Percentiles rank a stretch among this genome's conserved stretches.
phyloP scores from a whole-genome alignment of 2,113 vertebrate species.

The Ailuropoda melanoleuca region DNA sequence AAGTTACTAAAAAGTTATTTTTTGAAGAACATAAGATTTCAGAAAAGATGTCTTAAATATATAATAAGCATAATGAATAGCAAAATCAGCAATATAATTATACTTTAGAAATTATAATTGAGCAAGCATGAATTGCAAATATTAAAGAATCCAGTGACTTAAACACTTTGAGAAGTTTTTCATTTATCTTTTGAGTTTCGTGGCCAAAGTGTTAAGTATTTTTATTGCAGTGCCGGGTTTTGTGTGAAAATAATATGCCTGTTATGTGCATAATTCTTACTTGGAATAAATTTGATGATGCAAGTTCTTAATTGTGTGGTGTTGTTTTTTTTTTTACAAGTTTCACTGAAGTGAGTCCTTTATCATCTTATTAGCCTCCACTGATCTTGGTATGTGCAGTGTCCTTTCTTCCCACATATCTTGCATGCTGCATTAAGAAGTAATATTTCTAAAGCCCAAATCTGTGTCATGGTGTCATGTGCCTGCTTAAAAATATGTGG shows the following conservation, averaged over 20 bases:
- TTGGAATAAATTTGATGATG: constrained; percentile 68
- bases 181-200: constrained; percentile 1
- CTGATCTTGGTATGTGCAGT: not conserved
- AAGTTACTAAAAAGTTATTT: not conserved
- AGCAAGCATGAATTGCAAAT: not conserved
- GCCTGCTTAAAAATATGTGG: not conserved
- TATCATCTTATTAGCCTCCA: not conserved
- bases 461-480: not conserved
- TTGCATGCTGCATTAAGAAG: not conserved
- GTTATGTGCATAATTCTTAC: not conserved
- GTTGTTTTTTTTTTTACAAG: constrained; percentile 56
- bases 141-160: not conserved
- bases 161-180: constrained; percentile 10
- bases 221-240: not conserved
- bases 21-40: not conserved
- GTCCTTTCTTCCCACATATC: not conserved
- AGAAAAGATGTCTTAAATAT: not conserved
- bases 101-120: constrained; percentile 27
- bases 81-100: not conserved
- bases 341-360: not conserved
- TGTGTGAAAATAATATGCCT: constrained; percentile 27
- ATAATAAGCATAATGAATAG: not conserved
- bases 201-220: not conserved
- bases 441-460: not conserved
- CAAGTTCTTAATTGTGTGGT: not conserved